A percentile compares a stretch with the other conserved stretches of the same genome.
Evolutionary conservation across 2,888 invertebrate species (phyloP).

Genomic region (Nephrotoma flavescens): DNA sequence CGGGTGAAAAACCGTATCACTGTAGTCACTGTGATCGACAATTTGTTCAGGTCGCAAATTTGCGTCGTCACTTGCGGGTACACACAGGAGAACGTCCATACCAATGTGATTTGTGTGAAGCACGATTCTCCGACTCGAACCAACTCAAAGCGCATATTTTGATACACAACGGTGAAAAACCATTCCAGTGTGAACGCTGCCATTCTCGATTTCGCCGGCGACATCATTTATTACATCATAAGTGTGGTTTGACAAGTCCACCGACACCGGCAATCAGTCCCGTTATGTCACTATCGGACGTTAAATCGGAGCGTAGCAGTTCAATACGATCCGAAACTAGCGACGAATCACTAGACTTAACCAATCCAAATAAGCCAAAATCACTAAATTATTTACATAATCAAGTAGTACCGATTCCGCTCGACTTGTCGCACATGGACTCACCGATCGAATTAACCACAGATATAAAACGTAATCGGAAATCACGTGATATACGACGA

Average conservation of each 20-base stretch:
- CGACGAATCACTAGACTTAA: slow-evolving; percentile 20
- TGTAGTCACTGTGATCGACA: slow-evolving; percentile 84
- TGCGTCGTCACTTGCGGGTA: slow-evolving; percentile 74
- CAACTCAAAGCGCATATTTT: slow-evolving; percentile 80
- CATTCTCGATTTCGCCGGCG: slow-evolving; percentile 66
- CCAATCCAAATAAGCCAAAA: slow-evolving; percentile 12
- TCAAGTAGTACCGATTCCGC: slow-evolving; percentile 28
- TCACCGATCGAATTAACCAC: slow-evolving; percentile 34
- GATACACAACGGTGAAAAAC: slow-evolving; percentile 82
- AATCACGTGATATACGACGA: slow-evolving; percentile 37
- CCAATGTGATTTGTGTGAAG: slow-evolving; percentile 70
- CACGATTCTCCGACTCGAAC: slow-evolving; percentile 82
- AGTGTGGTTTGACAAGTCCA: slow-evolving; percentile 44
- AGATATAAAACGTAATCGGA: slow-evolving; percentile 31
- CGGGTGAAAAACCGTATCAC: slow-evolving; percentile 85
- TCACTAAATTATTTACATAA: slow-evolving; percentile 21
- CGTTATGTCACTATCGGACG: slow-evolving; percentile 20
- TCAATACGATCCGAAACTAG: slow-evolving; percentile 23
- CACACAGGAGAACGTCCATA: slow-evolving; percentile 88
- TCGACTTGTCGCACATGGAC: slow-evolving; percentile 28
- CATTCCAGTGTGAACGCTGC: slow-evolving; percentile 69
- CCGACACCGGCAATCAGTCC: slow-evolving; percentile 25
- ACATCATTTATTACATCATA: slow-evolving; percentile 75
- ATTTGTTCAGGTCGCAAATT: slow-evolving; percentile 86
- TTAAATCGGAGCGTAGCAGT: slow-evolving; percentile 25